Percentiles rank a stretch among this genome's conserved stretches.
Evolutionary conservation across 1,140 invertebrate genomes (phyloP).

Genomic region (Listronotus oregonensis): DNA sequence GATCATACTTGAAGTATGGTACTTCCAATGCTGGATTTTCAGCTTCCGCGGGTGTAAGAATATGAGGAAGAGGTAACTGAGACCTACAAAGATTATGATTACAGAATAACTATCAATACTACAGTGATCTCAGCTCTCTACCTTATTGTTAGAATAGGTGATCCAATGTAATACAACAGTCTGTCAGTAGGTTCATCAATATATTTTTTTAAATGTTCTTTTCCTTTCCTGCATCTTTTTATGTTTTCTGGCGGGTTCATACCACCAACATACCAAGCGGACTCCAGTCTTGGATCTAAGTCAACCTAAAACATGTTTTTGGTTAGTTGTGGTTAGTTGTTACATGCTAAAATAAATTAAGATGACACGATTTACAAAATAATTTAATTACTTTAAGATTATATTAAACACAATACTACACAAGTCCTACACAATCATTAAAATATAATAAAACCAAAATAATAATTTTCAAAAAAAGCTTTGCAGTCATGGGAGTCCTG

Average conservation of each 20-base stretch:
- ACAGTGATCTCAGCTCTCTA: slow-evolving; percentile 42
- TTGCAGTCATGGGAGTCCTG: too few species aligned
- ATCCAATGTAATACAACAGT: slow-evolving; percentile 68
- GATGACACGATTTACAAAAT: too few species aligned
- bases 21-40: slow-evolving; percentile 62
- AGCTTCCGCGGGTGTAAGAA: slow-evolving; percentile 63
- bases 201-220: slow-evolving; percentile 53
- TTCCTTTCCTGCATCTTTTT: slow-evolving; percentile 46
- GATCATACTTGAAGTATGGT: slow-evolving; percentile 63
- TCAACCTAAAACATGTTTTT: slow-evolving; percentile 62
- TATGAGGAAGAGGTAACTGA: slow-evolving; percentile 65
- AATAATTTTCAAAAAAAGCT: too few species aligned
- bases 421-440: too few species aligned
- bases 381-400: too few species aligned
- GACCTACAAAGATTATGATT: slow-evolving; percentile 21
- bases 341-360: too few species aligned
- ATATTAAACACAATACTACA: too few species aligned
- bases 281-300: slow-evolving; percentile 74
- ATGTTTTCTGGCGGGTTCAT: slow-evolving; percentile 62
- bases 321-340: too few species aligned
- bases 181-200: slow-evolving; percentile 64
- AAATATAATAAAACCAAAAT: too few species aligned
- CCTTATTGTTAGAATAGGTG: slow-evolving; percentile 69
- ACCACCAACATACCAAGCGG: slow-evolving; percentile 79
- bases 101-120: neutral